Evolutionary conservation across 2,113 vertebrate genomes (phyloP).

Genomic region (Halcyon malimbica): DNA sequence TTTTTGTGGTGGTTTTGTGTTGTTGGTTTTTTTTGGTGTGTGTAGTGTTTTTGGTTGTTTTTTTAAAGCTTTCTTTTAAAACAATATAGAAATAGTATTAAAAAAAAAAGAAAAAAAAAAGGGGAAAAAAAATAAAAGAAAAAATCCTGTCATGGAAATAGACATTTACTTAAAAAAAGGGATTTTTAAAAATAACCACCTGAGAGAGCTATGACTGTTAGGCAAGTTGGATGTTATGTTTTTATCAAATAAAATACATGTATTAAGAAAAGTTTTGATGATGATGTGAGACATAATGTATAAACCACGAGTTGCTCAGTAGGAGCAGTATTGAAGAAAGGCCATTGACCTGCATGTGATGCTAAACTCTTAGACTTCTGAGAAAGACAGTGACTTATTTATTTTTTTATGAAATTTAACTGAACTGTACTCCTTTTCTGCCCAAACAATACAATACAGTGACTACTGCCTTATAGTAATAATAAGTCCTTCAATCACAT

Average conservation of each 20-base stretch:
- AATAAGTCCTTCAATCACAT: background rate
- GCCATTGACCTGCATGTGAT: background rate
- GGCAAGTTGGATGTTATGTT: background rate
- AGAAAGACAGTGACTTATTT: background rate
- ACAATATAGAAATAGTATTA: background rate
- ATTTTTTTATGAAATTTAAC: background rate
- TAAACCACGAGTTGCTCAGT: background rate
- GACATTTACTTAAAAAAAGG: background rate
- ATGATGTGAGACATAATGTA: background rate
- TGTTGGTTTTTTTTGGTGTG: no score
- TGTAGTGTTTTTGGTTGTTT: background rate
- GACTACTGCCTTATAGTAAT: background rate
- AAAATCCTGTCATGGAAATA: rapidly evolving
- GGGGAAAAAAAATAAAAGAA: background rate
- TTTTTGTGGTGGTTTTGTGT: background rate
- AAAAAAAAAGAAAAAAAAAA: no score
- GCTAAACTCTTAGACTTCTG: background rate
- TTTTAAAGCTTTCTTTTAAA: background rate
- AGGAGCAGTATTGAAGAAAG: background rate
- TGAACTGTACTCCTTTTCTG: background rate
- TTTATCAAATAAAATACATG: rapidly evolving
- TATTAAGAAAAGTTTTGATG: background rate
- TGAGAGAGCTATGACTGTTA: background rate
- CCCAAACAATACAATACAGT: background rate
- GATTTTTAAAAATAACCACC: background rate